phyloP scores from a whole-genome alignment of 92 coral and sea anemone genomes.

The Epizoanthus stellaris region DNA sequence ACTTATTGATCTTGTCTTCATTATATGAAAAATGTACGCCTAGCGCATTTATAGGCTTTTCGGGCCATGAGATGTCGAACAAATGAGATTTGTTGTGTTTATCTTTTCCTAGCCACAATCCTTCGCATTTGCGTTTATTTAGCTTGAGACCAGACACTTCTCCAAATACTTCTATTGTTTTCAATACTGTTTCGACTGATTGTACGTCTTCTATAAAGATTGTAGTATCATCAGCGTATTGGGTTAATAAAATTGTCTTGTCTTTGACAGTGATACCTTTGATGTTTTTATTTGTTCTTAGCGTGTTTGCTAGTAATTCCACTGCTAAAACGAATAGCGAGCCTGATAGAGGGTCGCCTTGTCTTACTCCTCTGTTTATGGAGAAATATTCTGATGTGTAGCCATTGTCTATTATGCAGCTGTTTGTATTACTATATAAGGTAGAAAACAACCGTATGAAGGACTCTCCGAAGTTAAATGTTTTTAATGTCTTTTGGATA shows the following conservation, averaged over 20 bases:
- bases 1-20: neutral
- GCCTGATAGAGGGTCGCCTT: conserved; percentile 16
- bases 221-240: conserved; percentile 8
- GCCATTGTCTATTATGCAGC: neutral
- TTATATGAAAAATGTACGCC: conserved; percentile 22
- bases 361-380: conserved; percentile 1
- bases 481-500: neutral
- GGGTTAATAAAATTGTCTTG: neutral
- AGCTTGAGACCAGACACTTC: neutral
- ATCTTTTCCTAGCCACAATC: neutral
- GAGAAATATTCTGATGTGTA: neutral
- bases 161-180: neutral
- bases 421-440: neutral
- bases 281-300: neutral
- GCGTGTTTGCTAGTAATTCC: neutral
- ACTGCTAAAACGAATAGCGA: neutral
- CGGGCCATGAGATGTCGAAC: neutral
- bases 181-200: conserved; percentile 5
- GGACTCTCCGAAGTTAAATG: neutral
- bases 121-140: neutral
- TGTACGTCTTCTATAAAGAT: conserved; percentile 10
- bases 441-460: neutral
- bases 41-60: neutral
- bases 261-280: neutral
- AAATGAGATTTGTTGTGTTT: neutral